These are phyloP conservation scores for Thamnaconus septentrionalis DNA, from an alignment of 2,113 vertebrate species.

Conservation along the genomic window DNA sequence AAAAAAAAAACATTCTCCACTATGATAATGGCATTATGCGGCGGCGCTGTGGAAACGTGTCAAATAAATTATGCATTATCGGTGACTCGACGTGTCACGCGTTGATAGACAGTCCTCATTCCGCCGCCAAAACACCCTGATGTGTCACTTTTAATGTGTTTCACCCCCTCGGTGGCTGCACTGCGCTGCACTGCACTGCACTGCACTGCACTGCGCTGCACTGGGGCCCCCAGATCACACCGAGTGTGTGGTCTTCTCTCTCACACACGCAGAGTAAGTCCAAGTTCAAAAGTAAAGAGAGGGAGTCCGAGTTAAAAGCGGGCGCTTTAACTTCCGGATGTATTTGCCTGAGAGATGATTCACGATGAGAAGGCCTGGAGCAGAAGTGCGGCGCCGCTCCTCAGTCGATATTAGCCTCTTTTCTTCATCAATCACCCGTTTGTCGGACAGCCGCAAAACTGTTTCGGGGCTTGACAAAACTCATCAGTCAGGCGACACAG, in stretches of 20 bases:
- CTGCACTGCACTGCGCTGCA: too few relatives aligned
- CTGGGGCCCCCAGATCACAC: too few relatives aligned
- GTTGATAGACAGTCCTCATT: constrained; percentile 67
- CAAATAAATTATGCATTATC: constrained; percentile 78
- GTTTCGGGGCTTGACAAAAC: constrained; percentile 48
- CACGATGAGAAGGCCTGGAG: too few relatives aligned
- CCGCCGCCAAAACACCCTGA: constrained; percentile 38
- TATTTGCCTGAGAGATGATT: too few relatives aligned
- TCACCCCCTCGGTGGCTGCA: constrained; percentile 28
- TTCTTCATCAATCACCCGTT: constrained; percentile 55
- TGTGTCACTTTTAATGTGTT: constrained; percentile 53
- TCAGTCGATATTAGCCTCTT: constrained; percentile 30
- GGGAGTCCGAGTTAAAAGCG: too few relatives aligned
- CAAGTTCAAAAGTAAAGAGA: too few relatives aligned
- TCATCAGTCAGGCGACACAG: constrained; percentile 54
- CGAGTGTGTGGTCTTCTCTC: too few relatives aligned
- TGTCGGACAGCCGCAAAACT: constrained; percentile 48
- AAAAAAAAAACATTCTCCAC: constrained; percentile 66
- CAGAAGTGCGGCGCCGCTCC: background rate
- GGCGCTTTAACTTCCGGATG: too few relatives aligned
- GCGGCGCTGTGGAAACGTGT: constrained; percentile 70
- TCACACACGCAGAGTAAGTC: too few relatives aligned
- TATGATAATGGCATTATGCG: constrained; percentile 76
- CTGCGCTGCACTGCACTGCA: too few relatives aligned
- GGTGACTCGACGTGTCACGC: constrained; percentile 57